phyloP scores from a whole-genome alignment of 2,797 vertebrate genomes.

The Benthosema pterotum region DNA sequence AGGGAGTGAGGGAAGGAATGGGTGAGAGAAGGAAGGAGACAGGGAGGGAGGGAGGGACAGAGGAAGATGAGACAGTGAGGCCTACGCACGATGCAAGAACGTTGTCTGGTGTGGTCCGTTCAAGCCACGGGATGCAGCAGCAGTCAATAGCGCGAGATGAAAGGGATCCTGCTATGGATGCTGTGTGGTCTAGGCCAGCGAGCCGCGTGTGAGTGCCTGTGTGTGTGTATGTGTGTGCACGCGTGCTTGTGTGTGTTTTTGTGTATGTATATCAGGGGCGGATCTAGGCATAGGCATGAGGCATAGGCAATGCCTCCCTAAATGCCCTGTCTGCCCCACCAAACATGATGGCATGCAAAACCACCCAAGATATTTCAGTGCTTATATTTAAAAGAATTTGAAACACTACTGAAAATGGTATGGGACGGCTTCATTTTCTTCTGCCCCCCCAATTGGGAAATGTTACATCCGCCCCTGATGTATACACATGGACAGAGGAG shows the following conservation, averaged over 20 bases:
- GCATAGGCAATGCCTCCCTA: too few species aligned
- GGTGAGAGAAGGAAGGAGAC: slow-evolving; percentile 6
- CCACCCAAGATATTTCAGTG: too few species aligned
- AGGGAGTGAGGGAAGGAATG: slow-evolving; percentile 8
- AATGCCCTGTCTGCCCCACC: too few species aligned
- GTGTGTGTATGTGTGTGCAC: slow-evolving; percentile 37
- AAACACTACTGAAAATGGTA: too few species aligned
- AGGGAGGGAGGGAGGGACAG: slow-evolving; percentile 20
- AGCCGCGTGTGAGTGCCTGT: slow-evolving; percentile 40
- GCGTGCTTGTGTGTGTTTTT: slow-evolving; percentile 14
- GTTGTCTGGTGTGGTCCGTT: slow-evolving; percentile 75
- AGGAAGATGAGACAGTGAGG: slow-evolving; percentile 1
- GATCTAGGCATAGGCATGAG: too few species aligned
- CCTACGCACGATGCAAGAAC: slow-evolving; percentile 57
- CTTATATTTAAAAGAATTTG: too few species aligned
- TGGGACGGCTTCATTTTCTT: too few species aligned
- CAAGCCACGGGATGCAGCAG: slow-evolving; percentile 73
- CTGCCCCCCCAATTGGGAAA: too few species aligned
- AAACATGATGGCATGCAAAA: too few species aligned
- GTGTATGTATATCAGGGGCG: slow-evolving; percentile 18
- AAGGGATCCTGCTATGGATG: slow-evolving; percentile 67
- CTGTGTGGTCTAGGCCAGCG: slow-evolving; percentile 65
- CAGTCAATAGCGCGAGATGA: slow-evolving; percentile 77
- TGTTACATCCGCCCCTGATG: too few species aligned
- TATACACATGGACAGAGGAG: slow-evolving; percentile 35